A percentile compares a stretch with the other conserved stretches of the same genome.
phyloP scores from a whole-genome alignment of 2,888 invertebrate species.

The Epinotia brunnichana region DNA sequence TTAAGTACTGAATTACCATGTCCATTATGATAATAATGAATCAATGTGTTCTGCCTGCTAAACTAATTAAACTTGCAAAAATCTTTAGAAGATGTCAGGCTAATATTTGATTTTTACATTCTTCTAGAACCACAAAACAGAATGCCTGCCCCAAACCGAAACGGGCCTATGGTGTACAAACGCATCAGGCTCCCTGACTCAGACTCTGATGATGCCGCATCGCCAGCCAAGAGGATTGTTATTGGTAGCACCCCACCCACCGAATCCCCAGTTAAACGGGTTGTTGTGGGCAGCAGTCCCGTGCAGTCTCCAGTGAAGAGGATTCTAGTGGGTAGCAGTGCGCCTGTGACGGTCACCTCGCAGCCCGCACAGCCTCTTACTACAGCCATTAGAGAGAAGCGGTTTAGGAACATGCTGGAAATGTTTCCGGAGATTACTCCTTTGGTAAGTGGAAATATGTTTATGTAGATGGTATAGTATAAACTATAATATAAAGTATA shows the following conservation, averaged over 20 bases:
- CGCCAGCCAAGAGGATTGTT: conserved; percentile 63
- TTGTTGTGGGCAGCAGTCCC: neutral
- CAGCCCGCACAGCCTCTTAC: conserved; percentile 62
- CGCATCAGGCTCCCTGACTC: conserved; percentile 78
- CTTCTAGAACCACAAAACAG: conserved; percentile 59
- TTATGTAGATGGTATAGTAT: neutral
- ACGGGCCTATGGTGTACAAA: conserved; percentile 70
- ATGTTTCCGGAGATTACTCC: conserved; percentile 85
- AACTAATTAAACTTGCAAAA: neutral
- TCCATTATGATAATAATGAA: too few species aligned
- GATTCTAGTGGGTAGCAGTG: conserved; percentile 19
- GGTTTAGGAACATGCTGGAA: conserved; percentile 85
- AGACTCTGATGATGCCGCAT: conserved; percentile 78
- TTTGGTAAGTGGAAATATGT: conserved; percentile 71
- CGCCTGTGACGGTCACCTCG: conserved; percentile 24
- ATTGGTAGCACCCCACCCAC: neutral
- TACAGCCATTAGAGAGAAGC: conserved; percentile 80
- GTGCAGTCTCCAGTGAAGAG: neutral
- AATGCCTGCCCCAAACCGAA: conserved; percentile 69
- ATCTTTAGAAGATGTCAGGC: neutral
- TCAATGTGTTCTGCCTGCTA: neutral
- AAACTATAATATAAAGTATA: too few species aligned
- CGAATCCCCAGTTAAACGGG: neutral
- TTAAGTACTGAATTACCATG: too few species aligned
- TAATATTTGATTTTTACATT: neutral